These are phyloP conservation scores for Poeciliopsis paucimaculata DNA, from an alignment of 2,797 vertebrate species.

Conservation along the genomic window DNA sequence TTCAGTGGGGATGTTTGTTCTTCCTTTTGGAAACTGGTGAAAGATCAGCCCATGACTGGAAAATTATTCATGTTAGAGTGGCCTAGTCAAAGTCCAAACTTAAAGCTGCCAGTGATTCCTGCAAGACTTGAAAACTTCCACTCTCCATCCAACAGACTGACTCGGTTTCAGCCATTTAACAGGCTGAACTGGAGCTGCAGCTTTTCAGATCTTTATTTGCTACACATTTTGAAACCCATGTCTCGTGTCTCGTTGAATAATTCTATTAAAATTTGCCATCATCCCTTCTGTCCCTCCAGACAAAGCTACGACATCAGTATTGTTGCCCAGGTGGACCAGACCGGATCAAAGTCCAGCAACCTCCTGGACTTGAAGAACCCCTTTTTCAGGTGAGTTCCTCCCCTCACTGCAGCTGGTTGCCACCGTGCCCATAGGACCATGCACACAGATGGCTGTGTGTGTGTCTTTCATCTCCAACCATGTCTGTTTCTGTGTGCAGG, in stretches of 20 bases:
- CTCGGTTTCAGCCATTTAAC: neutral
- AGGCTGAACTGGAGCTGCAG: neutral
- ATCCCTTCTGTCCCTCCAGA: constrained; percentile 68
- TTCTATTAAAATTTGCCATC: neutral
- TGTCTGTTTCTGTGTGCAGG: constrained; percentile 73
- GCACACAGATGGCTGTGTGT: neutral
- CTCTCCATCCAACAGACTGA: neutral
- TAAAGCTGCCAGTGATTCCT: neutral
- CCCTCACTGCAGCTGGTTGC: neutral
- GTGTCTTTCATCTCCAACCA: neutral
- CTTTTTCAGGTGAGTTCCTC: constrained; percentile 88
- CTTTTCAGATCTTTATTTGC: no score
- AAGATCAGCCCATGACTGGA: neutral
- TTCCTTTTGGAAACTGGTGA: neutral
- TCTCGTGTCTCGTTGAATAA: no score
- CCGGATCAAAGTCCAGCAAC: constrained; percentile 96
- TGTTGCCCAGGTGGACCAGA: constrained; percentile 97
- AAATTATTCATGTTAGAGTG: neutral
- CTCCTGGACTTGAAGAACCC: constrained; percentile 96
- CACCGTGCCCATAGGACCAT: neutral
- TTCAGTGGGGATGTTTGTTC: neutral
- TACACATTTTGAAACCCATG: no score
- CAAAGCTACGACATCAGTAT: constrained; percentile 99
- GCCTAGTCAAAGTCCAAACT: neutral
- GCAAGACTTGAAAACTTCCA: neutral